Conservation (phyloP, 2,113 vertebrate species). For the Nothoprocta perdicaria region DNA sequence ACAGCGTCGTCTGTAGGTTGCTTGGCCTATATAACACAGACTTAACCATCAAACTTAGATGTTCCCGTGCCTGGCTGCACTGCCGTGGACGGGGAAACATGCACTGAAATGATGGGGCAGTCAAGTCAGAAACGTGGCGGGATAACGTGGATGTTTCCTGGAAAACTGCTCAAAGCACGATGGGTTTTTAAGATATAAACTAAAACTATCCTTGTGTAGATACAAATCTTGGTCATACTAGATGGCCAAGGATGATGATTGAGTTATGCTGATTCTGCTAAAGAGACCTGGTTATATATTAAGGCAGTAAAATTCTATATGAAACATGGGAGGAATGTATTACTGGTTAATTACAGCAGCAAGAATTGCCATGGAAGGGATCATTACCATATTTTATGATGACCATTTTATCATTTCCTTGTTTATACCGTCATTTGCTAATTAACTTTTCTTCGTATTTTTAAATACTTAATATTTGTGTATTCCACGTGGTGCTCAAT, state of each 20-base stretch:
- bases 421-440: slow-evolving; percentile 52
- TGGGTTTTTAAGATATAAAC: not conserved
- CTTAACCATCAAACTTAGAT: not conserved
- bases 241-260: slow-evolving; percentile 7
- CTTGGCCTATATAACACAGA: not conserved
- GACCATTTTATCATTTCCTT: slow-evolving; percentile 45
- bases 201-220: not conserved
- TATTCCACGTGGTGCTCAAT: not conserved
- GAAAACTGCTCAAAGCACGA: not conserved
- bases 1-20: not conserved
- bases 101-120: not conserved
- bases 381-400: slow-evolving; percentile 55
- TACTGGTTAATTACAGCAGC: slow-evolving; percentile 59
- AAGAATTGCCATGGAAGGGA: slow-evolving; percentile 31
- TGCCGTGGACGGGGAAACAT: not conserved
- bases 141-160: not conserved
- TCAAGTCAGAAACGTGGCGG: not conserved
- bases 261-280: slow-evolving; percentile 44
- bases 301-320: slow-evolving; percentile 43
- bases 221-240: not conserved
- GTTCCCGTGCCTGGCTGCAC: not conserved
- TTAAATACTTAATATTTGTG: slow-evolving; percentile 30
- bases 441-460: slow-evolving; percentile 27
- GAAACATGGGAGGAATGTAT: slow-evolving; percentile 54
- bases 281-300: slow-evolving; percentile 46